These are phyloP conservation scores for Lepisosteus oculatus DNA, from an alignment of 2,113 vertebrate genomes.

Conservation along the genomic window DNA sequence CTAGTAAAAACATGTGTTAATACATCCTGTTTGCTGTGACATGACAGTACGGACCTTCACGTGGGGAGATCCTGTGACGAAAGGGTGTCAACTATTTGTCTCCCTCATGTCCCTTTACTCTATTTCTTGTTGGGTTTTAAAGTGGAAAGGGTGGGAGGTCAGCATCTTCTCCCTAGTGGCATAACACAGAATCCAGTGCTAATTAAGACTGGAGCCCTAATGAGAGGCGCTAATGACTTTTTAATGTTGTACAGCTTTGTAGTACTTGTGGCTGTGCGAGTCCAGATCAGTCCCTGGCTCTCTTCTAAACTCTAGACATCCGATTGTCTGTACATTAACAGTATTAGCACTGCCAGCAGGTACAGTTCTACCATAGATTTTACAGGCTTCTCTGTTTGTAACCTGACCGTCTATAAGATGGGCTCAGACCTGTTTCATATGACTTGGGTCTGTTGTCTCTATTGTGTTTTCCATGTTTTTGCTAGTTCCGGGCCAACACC, in stretches of 20 bases:
- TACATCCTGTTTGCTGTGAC: too few relatives aligned
- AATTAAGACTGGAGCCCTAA: conserved; percentile 42
- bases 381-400: background rate
- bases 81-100: too few relatives aligned
- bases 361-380: background rate
- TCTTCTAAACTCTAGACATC: conserved; percentile 12
- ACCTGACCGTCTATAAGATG: too few relatives aligned
- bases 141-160: conserved; percentile 30
- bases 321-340: background rate
- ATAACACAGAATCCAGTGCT: conserved; percentile 44
- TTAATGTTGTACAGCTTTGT: conserved; percentile 37
- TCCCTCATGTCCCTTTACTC: too few relatives aligned
- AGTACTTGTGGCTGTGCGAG: conserved; percentile 27
- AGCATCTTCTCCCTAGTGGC: conserved; percentile 30
- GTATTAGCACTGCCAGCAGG: background rate
- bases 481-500: too few relatives aligned
- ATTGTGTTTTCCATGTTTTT: too few relatives aligned
- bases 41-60: too few relatives aligned
- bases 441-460: too few relatives aligned
- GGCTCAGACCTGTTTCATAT: too few relatives aligned
- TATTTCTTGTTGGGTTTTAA: background rate
- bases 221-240: conserved; percentile 45
- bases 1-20: too few relatives aligned
- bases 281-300: conserved; percentile 16
- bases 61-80: too few relatives aligned